phyloP scores from a whole-genome alignment of 2,113 vertebrate species.

The Leucosticte australis region DNA sequence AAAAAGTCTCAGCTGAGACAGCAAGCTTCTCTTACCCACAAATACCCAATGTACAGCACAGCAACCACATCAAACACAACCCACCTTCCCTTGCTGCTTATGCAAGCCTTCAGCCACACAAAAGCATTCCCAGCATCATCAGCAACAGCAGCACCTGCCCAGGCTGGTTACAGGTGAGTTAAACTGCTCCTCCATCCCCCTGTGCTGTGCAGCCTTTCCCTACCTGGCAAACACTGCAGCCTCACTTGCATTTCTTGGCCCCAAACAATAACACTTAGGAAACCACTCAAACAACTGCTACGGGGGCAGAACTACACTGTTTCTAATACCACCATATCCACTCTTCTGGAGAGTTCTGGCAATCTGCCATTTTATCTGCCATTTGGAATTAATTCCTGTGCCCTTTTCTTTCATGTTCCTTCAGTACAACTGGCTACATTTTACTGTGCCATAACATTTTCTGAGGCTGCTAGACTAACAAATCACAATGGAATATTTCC shows the following conservation, averaged over 20 bases:
- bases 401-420: background rate
- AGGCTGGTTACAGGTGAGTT: background rate
- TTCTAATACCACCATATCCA: background rate
- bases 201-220: background rate
- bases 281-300: background rate
- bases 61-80: background rate
- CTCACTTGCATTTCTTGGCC: background rate
- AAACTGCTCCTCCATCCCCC: background rate
- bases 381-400: background rate
- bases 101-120: background rate
- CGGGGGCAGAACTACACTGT: background rate
- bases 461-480: background rate
- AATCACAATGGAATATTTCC: background rate
- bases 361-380: background rate
- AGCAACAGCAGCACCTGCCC: background rate
- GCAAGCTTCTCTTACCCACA: background rate
- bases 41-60: background rate
- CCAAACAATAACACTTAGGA: background rate
- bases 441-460: background rate
- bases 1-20: background rate
- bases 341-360: background rate
- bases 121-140: background rate
- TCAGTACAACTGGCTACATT: background rate
- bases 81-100: background rate
- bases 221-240: background rate